A percentile compares a stretch with the other conserved stretches of the same genome.
Conservation (phyloP, 2,888 invertebrate genomes). For the Galerucella calmariensis region DNA sequence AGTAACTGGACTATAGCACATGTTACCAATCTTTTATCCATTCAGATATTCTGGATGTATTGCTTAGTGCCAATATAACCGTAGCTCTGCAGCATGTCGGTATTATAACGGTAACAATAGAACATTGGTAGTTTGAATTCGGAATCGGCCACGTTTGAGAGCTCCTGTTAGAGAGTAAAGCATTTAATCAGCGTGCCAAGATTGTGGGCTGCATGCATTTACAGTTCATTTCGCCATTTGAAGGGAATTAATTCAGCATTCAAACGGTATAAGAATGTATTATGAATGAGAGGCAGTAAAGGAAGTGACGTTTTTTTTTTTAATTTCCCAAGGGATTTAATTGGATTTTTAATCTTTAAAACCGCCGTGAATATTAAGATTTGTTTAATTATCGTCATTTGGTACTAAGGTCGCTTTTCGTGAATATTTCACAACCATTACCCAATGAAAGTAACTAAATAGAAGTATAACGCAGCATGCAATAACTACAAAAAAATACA, state of each 20-base stretch:
- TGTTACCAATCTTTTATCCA: background rate
- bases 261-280: slow-evolving; percentile 1
- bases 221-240: slow-evolving; percentile 26
- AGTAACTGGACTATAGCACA: background rate
- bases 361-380: background rate
- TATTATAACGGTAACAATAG: slow-evolving; percentile 20
- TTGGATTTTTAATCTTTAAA: background rate
- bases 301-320: background rate
- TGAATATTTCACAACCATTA: background rate
- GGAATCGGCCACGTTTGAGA: background rate
- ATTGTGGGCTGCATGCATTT: slow-evolving; percentile 22
- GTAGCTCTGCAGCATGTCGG: background rate
- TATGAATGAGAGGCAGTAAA: background rate
- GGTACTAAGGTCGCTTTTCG: background rate
- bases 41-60: slow-evolving; percentile 1
- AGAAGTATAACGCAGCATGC: too few relatives aligned
- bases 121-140: slow-evolving; percentile 15
- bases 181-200: slow-evolving; percentile 27
- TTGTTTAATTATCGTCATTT: background rate
- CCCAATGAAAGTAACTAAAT: background rate
- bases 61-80: background rate
- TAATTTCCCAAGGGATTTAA: background rate
- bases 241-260: slow-evolving; percentile 16
- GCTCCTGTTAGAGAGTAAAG: background rate
- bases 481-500: too few relatives aligned